Percentiles rank a stretch among this genome's conserved stretches.
These are phyloP conservation scores for Tamandua tetradactyla DNA, from an alignment of 2,797 vertebrate species.

Conservation along the genomic window DNA sequence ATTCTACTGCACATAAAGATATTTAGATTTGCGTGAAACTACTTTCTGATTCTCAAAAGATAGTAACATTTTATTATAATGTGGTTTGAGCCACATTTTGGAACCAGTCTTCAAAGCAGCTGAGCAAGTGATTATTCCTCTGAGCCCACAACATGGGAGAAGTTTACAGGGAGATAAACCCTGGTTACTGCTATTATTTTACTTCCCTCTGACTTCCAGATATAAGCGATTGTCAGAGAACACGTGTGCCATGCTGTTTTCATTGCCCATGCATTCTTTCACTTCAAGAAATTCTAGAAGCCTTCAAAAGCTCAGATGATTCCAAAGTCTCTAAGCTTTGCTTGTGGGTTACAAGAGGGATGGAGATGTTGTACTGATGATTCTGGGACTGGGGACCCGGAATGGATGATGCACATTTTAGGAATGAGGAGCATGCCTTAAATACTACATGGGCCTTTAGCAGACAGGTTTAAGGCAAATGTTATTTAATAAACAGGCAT, in stretches of 20 bases:
- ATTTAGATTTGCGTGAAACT: constrained; percentile 69
- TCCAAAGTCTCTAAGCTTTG: not conserved
- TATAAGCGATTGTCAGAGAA: not conserved
- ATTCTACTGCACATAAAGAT: constrained; percentile 76
- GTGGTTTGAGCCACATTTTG: constrained; percentile 45
- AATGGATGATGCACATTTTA: not conserved
- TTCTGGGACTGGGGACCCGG: not conserved
- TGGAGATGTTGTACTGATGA: not conserved
- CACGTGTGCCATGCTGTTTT: not conserved
- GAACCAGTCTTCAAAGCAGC: not conserved
- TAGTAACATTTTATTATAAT: constrained; percentile 73
- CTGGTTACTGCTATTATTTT: not conserved
- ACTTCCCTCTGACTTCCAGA: not conserved
- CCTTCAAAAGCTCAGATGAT: not conserved
- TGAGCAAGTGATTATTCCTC: not conserved
- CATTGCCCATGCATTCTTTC: not conserved
- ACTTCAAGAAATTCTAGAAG: constrained; percentile 31
- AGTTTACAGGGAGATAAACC: not conserved
- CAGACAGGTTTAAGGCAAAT: not conserved
- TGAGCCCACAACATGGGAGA: not conserved
- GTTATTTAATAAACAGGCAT: not conserved
- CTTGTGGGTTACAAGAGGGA: not conserved
- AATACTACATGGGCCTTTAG: not conserved
- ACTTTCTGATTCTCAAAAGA: constrained; percentile 77
- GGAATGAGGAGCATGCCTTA: not conserved